Conservation (phyloP, 2,113 vertebrate species). For the Chlamydotis undulata region DNA sequence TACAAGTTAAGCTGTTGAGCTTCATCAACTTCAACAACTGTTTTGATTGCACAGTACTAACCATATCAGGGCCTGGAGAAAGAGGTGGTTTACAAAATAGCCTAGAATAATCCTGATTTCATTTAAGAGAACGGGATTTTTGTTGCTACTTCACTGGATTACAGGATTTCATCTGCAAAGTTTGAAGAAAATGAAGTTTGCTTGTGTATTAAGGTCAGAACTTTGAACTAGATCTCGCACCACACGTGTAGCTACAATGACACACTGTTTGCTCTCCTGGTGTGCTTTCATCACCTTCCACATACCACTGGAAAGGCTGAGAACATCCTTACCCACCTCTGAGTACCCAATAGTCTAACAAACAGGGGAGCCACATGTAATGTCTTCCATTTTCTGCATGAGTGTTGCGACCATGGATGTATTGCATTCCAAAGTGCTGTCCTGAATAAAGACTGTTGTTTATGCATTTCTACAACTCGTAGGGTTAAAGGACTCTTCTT, state of each 20-base stretch:
- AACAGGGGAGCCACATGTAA: not conserved
- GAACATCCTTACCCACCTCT: not conserved
- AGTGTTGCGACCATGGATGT: not conserved
- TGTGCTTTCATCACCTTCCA: not conserved
- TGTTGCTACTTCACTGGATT: not conserved
- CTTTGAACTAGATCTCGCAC: not conserved
- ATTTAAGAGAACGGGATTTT: not conserved
- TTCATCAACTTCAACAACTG: not conserved
- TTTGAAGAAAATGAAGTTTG: not conserved
- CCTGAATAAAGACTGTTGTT: not conserved
- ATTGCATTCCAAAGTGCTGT: too few species aligned
- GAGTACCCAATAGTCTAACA: not conserved
- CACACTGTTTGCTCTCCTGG: not conserved
- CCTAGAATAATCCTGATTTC: not conserved
- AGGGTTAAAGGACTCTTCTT: not conserved
- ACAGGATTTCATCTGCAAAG: not conserved
- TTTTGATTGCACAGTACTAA: not conserved
- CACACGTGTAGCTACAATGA: accelerated
- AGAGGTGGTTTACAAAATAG: not conserved
- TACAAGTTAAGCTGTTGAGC: not conserved
- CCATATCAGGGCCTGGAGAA: not conserved
- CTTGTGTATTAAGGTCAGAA: not conserved
- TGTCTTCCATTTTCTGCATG: not conserved
- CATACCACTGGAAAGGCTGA: not conserved
- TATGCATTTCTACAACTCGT: not conserved